Evolutionary conservation across 2,888 invertebrate genomes (phyloP).

Genomic region (Coleophora flavipennella): DNA sequence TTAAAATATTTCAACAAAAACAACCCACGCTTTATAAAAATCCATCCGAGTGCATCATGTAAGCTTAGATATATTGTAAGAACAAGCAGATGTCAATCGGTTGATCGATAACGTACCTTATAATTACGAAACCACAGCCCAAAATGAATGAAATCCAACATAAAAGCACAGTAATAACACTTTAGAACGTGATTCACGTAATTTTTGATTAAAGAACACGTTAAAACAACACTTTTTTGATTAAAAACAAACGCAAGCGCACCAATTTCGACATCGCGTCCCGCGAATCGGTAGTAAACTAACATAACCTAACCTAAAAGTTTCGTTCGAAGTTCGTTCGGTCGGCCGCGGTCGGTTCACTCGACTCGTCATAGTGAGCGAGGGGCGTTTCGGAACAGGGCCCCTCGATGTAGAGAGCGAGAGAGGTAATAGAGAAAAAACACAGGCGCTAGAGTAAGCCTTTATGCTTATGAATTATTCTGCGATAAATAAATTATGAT

Average conservation of each 20-base stretch:
- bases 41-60: too few species aligned
- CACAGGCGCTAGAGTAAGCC: too few species aligned
- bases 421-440: too few species aligned
- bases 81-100: too few species aligned
- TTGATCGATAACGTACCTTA: too few species aligned
- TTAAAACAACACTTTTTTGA: slow-evolving; percentile 14
- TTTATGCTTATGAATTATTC: too few species aligned
- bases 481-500: too few species aligned
- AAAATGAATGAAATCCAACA: slow-evolving; percentile 3
- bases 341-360: slow-evolving; percentile 17
- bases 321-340: slow-evolving; percentile 10
- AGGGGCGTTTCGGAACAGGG: too few species aligned
- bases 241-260: slow-evolving; percentile 21
- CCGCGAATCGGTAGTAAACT: slow-evolving; percentile 27
- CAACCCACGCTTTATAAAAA: too few species aligned
- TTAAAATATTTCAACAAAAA: too few species aligned
- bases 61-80: too few species aligned
- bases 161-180: slow-evolving; percentile 1
- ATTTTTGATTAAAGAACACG: neutral
- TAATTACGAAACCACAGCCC: slow-evolving; percentile 1
- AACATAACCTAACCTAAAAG: slow-evolving; percentile 61
- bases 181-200: neutral
- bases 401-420: too few species aligned
- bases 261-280: slow-evolving; percentile 26
- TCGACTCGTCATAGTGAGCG: slow-evolving; percentile 26